Base-by-base conservation (phyloP, 2,888 invertebrate species). In the Tetragnatha montana region DNA sequence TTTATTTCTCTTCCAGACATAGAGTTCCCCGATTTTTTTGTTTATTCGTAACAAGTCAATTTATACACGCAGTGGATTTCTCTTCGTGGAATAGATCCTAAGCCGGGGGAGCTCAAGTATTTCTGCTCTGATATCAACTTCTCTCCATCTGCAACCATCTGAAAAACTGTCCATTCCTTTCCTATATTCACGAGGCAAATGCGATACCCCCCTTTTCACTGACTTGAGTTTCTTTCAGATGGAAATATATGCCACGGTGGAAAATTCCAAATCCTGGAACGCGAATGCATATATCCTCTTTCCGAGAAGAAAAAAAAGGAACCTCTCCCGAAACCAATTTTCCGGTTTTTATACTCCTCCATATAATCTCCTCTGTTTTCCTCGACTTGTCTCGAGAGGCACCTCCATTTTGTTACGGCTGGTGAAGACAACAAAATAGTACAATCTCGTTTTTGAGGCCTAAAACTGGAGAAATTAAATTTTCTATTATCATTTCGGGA, bases 391-490 rank as follows among this genome's bases (percentile, higher is more conserved):
- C 10, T 17, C 60, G 10, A 17, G 60, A 60, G 60, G 60, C 4
- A 10, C 17, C 12, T 17, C 10, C n/a, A 71, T 71, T n/a, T 71
- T 19, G 17, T 71, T 71, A 71, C 71, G 71, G 21, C 71, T 71
- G 68, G n/a, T 6, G n/a, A 71, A 76, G 50, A 8, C 35, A 68
- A 17, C 14, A 60, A 78, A 70, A 68, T 14, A 47, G 70, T 69
- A n/a, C 81, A 81, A 81, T 81, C 60, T 68, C 7, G 69, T 81
- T 70, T 79, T 70, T 81, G 21, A 76, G 19, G 70, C 70, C 69
- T 81, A 19, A 70, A 81, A 70, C 81, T 70, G 70, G 70, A 70
- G 17, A 49, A 81, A 81, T 81, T 81, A 81, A 81, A 81, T 81
- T 81, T 81, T 81, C 69, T 80, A 60, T 81, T 70, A 4, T 70